Evolutionary conservation across 1,140 invertebrate genomes (phyloP), one percentile per base, ranked within the genome.

Genomic region (Bombus cullumanus): DNA sequence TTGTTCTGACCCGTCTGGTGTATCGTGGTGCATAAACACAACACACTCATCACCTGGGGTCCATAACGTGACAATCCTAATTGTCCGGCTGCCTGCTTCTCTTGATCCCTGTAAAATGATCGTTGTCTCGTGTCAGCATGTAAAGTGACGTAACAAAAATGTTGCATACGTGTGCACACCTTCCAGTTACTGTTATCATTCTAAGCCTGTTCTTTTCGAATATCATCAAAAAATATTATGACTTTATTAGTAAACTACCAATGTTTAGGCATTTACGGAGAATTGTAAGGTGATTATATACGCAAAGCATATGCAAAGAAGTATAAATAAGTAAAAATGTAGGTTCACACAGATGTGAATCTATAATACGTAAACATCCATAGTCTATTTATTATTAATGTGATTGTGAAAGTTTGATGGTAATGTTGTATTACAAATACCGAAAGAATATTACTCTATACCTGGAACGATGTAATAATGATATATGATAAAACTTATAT

Each of bases 1-100:
- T 66, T 86, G 81, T 80, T 83, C 34, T 77, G 89, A 71, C 72
- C 75, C 15, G 75, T 81, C 13, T 90, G 89, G 1, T 90, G 89
- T 71, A 88, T 72, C 37, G 89, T 79, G 71, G 89, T 91, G 89
- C 90, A 91, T 85, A 91, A 88, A 89, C 90, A 90, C 79, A 91
- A 81, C 79, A 90, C 85, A 68, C 90, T 91, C 90, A 91, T 91
- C 89, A 91, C 89, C 87, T 91, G 90, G 83, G 90, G 89, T 83
- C 90, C 90, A 91, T 91, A 90, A 87, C 89, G 89, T 12, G 90
- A 87, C 71, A 89, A 75, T 83, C 87, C 85, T 73, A 90, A 85
- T 83, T 90, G 90, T 43, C 82, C 89, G 31, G 83, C 78, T 77
- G 69, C 57, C 62, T 77, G 81, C n/a, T 85, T 88, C 43, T 90